Evolutionary conservation across 1,140 invertebrate species (phyloP), one percentile per base, ranked within the genome.

Genomic region (Ips typographus): DNA sequence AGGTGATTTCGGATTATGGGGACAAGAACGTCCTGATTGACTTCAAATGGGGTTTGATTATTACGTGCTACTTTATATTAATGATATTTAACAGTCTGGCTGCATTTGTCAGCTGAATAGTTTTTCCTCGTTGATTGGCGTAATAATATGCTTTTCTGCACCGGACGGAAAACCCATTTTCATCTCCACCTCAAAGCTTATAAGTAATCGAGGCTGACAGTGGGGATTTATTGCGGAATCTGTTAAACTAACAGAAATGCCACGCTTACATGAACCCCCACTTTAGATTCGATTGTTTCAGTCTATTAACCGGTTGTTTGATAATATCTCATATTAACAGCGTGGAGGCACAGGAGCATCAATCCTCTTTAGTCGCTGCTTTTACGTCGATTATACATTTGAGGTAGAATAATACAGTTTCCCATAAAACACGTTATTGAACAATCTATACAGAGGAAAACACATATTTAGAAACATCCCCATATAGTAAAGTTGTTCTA

Each of bases 1-100:
- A 56, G 63, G 51, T 56, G 63, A 65, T 65, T 68, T 42, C 6
- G 65, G 65, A 60, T 68, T 59, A 51, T 60, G 38, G 57, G 55
- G 39, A 66, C 55, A 51, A 51, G 22, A 22, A 22, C 22, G 22
- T 22, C 22, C 22, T 22, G 22, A 22, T 22, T 22, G 22, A 22
- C 22, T 22, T 22, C 22, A 22, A 22, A 22, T 22, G 22, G 22
- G 22, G 22, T 22, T 22, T 22, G 22, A 22, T 22, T 22, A 22
- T 22, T 22, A 22, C 22, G 22, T 22, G 22, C 22, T 22, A 22
- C 22, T 22, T 22, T 22, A 22, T 22, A 22, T 22, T 22, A 22
- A 22, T 22, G 22, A 22, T 22, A 22, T 22, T 22, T 22, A 22
- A 22, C 22, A 22, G 22, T 22, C 22, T 22, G 22, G 0, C 22